A percentile compares a stretch with the other conserved stretches of the same genome.
phyloP scores from a whole-genome alignment of 2,113 vertebrate genomes.

The Trogon surrucura region DNA sequence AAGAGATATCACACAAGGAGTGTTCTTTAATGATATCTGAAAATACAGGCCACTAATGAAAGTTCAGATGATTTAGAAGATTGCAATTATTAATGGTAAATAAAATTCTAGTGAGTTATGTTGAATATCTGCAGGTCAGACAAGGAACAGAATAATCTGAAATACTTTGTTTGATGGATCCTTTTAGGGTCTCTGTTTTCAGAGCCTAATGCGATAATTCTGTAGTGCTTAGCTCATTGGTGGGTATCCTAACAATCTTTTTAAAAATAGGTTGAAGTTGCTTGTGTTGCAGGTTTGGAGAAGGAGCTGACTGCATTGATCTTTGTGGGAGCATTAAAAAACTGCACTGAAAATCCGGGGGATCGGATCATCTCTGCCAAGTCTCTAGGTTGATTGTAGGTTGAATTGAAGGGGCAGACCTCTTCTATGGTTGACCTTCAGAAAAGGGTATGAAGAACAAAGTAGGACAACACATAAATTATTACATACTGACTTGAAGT shows the following conservation, averaged over 20 bases:
- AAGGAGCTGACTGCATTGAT: not conserved
- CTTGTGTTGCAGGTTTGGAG: not conserved
- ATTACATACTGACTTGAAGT: constrained; percentile 33
- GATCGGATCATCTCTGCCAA: not conserved
- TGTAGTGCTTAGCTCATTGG: not conserved
- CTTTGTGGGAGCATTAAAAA: not conserved
- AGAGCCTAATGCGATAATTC: not conserved
- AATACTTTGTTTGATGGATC: not conserved
- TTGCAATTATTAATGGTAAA: not conserved
- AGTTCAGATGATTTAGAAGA: not conserved
- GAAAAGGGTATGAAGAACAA: not conserved
- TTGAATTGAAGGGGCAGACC: not conserved
- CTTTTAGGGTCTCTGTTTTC: not conserved
- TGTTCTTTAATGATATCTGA: not conserved
- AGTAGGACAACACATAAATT: constrained; percentile 44
- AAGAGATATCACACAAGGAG: not conserved
- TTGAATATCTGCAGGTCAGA: not conserved
- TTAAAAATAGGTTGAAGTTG: not conserved
- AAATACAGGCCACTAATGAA: not conserved
- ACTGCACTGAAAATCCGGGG: not conserved
- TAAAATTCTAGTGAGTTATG: not conserved
- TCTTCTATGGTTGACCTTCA: constrained; percentile 38
- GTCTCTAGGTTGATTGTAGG: not conserved
- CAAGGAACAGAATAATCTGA: not conserved
- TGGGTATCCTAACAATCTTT: not conserved